Percentiles rank a stretch among this genome's conserved stretches.
Conservation (phyloP, 1,140 invertebrate species). For the Diorhabda carinulata region DNA sequence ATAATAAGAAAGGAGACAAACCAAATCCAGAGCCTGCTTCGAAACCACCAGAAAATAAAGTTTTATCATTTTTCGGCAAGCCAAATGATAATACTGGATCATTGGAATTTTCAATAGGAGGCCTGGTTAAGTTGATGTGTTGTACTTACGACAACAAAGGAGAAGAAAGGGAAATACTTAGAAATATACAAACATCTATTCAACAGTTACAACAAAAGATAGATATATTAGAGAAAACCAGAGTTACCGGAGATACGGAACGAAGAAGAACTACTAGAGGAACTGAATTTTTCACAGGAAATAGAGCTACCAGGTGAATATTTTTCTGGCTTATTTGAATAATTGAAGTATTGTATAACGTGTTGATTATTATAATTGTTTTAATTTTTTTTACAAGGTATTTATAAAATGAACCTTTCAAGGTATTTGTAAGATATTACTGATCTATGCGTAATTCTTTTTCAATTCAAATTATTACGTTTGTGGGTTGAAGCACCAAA, state of each 20-base stretch:
- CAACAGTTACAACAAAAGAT: slow-evolving; percentile 24
- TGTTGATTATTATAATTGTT: no score
- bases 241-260: not conserved
- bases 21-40: not conserved
- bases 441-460: no score
- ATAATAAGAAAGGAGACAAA: slow-evolving; percentile 3
- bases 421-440: no score
- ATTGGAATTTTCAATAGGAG: slow-evolving; percentile 58
- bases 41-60: slow-evolving; percentile 17
- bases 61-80: slow-evolving; percentile 34
- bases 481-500: no score
- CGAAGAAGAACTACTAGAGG: slow-evolving; percentile 1
- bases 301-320: slow-evolving; percentile 16
- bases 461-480: no score
- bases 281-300: slow-evolving; percentile 10
- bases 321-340: not conserved
- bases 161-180: slow-evolving; percentile 55
- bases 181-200: slow-evolving; percentile 48
- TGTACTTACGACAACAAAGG: slow-evolving; percentile 55
- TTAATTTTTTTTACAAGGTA: no score
- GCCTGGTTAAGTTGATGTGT: slow-evolving; percentile 60
- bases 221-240: slow-evolving; percentile 20
- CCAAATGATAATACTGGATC: slow-evolving; percentile 55
- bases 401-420: no score
- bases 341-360: no score